Conservation (phyloP, 2,797 vertebrate species). For the Hoplostethus atlanticus region DNA sequence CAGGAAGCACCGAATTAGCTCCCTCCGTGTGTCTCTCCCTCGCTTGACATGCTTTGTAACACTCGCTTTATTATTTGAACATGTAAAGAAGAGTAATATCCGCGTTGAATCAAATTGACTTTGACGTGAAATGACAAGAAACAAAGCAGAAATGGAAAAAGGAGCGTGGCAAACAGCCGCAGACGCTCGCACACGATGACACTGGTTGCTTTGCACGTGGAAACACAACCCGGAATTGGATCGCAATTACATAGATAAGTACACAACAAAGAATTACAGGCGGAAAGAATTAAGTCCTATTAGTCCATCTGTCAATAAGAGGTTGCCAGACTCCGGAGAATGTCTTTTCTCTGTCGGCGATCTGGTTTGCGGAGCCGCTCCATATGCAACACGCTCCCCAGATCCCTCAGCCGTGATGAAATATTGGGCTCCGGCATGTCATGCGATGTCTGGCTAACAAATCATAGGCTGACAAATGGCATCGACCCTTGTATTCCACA, state of each 20-base stretch:
- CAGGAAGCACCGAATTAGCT: constrained; percentile 43
- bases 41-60: constrained; percentile 42
- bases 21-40: constrained; percentile 6
- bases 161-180: constrained; percentile 30
- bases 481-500: constrained; percentile 54
- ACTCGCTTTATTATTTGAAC: constrained; percentile 50
- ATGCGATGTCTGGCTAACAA: constrained; percentile 59
- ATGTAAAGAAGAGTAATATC: constrained; percentile 42
- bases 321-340: constrained; percentile 59
- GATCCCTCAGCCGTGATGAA: constrained; percentile 57
- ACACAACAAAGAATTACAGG: constrained; percentile 65
- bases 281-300: constrained; percentile 73
- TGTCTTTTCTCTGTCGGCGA: constrained; percentile 63
- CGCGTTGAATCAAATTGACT: constrained; percentile 30
- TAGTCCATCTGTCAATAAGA: constrained; percentile 75
- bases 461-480: constrained; percentile 68
- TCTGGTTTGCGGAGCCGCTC: constrained; percentile 60
- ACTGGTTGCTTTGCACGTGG: constrained; percentile 53
- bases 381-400: constrained; percentile 65
- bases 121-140: constrained; percentile 32
- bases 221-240: constrained; percentile 41
- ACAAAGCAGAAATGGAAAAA: constrained; percentile 6
- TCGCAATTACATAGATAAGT: constrained; percentile 60
- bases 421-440: constrained; percentile 40
- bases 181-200: constrained; percentile 41